phyloP scores from a whole-genome alignment of 2,888 invertebrate genomes.

The Lycaena phlaeas region DNA sequence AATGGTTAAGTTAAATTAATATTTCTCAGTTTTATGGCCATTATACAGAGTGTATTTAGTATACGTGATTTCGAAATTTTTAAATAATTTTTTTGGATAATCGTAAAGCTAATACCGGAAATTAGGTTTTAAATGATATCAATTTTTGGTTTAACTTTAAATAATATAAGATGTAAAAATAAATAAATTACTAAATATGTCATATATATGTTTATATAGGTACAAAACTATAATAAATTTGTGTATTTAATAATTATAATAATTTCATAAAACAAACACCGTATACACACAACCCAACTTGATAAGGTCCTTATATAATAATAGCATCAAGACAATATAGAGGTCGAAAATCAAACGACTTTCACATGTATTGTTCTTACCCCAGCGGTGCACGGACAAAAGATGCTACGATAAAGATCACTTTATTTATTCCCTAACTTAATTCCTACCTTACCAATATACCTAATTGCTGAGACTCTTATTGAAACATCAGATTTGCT shows the following conservation, averaged over 20 bases:
- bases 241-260: too few species aligned
- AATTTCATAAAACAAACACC: constrained; percentile 22
- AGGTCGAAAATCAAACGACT: constrained; percentile 33
- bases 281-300: constrained; percentile 49
- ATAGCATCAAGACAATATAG: constrained; percentile 43
- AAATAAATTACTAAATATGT: too few species aligned
- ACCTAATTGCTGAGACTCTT: too few species aligned
- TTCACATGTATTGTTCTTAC: constrained; percentile 51
- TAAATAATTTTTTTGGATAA: too few species aligned
- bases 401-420: constrained; percentile 56
- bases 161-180: too few species aligned
- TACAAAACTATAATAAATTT: too few species aligned
- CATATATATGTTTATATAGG: too few species aligned
- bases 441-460: background rate
- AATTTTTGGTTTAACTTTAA: too few species aligned
- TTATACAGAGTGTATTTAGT: constrained; percentile 36
- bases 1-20: constrained; percentile 64
- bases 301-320: constrained; percentile 54
- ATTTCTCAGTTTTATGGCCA: constrained; percentile 33
- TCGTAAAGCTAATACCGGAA: too few species aligned
- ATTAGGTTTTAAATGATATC: too few species aligned
- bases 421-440: constrained; percentile 13
- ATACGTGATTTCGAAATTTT: too few species aligned
- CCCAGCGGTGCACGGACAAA: constrained; percentile 49
- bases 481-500: too few species aligned